Evolutionary conservation across 2,888 invertebrate species (phyloP).

Genomic region (Apeira syringaria): DNA sequence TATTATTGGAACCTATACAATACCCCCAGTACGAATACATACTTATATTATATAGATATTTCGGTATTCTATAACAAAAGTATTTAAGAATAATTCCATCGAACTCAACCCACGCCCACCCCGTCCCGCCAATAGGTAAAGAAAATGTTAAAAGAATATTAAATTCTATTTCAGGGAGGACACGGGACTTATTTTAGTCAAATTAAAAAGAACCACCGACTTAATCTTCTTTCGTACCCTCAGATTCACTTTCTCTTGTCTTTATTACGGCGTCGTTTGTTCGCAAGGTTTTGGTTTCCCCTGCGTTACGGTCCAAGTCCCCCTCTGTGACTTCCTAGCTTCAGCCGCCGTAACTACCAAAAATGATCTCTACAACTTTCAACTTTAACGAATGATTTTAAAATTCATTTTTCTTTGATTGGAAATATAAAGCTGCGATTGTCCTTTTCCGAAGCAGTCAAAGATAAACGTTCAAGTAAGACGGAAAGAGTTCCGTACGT

Average conservation of each 20-base stretch:
- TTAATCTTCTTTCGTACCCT: constrained; percentile 82
- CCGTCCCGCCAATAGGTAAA: constrained; percentile 15
- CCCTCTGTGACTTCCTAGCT: constrained; percentile 64
- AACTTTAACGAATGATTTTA: constrained; percentile 61
- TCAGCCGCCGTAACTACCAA: constrained; percentile 63
- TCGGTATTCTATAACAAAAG: neutral
- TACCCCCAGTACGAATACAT: too few relatives aligned
- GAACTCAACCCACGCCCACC: constrained; percentile 7
- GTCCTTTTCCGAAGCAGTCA: constrained; percentile 70
- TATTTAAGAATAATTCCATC: neutral
- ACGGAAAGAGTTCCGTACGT: constrained; percentile 69
- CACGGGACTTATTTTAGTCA: constrained; percentile 66
- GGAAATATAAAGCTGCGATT: constrained; percentile 55
- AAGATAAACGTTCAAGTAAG: constrained; percentile 70
- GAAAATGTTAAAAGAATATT: constrained; percentile 24
- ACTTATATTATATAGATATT: too few relatives aligned
- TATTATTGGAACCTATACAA: too few relatives aligned
- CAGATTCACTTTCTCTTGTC: constrained; percentile 86
- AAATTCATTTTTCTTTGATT: constrained; percentile 66
- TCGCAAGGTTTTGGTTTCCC: constrained; percentile 83
- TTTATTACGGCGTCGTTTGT: constrained; percentile 85
- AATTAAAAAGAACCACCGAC: constrained; percentile 78
- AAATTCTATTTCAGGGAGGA: constrained; percentile 36
- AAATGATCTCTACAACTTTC: constrained; percentile 50
- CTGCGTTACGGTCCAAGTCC: constrained; percentile 74